phyloP scores from a whole-genome alignment of 2,888 invertebrate species.

The Leptinotarsa haldemani region DNA sequence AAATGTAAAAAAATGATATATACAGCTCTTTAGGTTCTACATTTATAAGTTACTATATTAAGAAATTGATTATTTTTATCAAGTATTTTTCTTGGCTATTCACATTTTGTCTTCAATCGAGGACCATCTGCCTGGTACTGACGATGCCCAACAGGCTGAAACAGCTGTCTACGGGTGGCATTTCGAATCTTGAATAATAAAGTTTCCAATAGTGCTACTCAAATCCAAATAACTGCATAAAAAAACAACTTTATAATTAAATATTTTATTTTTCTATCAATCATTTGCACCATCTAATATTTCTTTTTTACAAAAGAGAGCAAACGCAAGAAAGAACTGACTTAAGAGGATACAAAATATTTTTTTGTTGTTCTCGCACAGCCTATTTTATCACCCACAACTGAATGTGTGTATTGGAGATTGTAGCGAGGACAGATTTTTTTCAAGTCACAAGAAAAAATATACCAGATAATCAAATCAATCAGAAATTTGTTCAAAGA shows the following conservation, averaged over 20 bases:
- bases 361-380: conserved; percentile 59
- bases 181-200: no score
- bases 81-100: no score
- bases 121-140: no score
- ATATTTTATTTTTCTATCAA: conserved; percentile 49
- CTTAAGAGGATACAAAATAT: conserved; percentile 49
- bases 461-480: conserved; percentile 28
- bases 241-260: conserved; percentile 40
- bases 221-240: not conserved
- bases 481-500: not conserved
- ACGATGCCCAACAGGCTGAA: no score
- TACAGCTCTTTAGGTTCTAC: no score
- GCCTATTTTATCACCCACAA: conserved; percentile 56
- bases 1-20: no score
- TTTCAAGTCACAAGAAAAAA: conserved; percentile 39
- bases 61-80: no score
- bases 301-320: conserved; percentile 51
- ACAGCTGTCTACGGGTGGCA: no score
- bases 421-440: conserved; percentile 56
- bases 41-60: no score
- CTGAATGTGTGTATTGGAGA: conserved; percentile 49
- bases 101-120: no score
- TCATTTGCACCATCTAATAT: conserved; percentile 53
- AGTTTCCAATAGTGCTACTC: no score
- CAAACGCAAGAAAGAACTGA: conserved; percentile 50